phyloP scores from a whole-genome alignment of 1,140 invertebrate genomes.

The Drosophila melanica region DNA sequence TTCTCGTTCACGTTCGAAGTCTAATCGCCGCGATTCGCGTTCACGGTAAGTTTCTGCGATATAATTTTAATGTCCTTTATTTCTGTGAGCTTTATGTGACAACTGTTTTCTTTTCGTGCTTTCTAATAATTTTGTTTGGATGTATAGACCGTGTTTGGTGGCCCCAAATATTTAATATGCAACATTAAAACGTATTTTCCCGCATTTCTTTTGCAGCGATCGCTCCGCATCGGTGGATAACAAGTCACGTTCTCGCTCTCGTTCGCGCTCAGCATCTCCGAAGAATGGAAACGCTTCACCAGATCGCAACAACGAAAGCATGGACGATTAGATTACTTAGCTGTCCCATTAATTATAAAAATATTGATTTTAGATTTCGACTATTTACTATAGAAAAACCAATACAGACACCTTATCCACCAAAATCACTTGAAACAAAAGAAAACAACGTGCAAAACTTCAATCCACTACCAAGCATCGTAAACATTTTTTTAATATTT shows the following conservation, averaged over 20 bases:
- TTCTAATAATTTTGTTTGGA: conserved; percentile 77
- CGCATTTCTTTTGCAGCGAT: conserved; percentile 80
- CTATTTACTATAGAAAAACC: conserved; percentile 61
- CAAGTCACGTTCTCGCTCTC: conserved; percentile 84
- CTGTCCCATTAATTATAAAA: conserved; percentile 73
- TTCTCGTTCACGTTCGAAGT: conserved; percentile 83
- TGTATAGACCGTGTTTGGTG: conserved; percentile 60
- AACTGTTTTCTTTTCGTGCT: conserved; percentile 59
- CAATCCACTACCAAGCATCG: conserved; percentile 43
- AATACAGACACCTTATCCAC: conserved; percentile 65
- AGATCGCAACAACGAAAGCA: conserved; percentile 78
- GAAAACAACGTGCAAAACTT: conserved; percentile 27
- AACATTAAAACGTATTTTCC: conserved; percentile 24
- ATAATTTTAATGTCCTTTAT: conserved; percentile 20
- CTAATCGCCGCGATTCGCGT: conserved; percentile 82
- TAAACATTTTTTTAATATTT: conserved; percentile 64
- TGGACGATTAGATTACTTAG: conserved; percentile 82
- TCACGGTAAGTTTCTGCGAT: conserved; percentile 76
- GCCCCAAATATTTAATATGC: conserved; percentile 34
- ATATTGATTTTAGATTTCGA: conserved; percentile 76
- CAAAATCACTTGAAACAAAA: conserved; percentile 29
- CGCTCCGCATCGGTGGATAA: conserved; percentile 83
- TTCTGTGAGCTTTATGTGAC: conserved; percentile 21
- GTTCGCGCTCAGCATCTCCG: conserved; percentile 78
- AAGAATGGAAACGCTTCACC: conserved; percentile 84